Conservation (phyloP, 2,797 vertebrate genomes). For the Oryzias sinensis region DNA sequence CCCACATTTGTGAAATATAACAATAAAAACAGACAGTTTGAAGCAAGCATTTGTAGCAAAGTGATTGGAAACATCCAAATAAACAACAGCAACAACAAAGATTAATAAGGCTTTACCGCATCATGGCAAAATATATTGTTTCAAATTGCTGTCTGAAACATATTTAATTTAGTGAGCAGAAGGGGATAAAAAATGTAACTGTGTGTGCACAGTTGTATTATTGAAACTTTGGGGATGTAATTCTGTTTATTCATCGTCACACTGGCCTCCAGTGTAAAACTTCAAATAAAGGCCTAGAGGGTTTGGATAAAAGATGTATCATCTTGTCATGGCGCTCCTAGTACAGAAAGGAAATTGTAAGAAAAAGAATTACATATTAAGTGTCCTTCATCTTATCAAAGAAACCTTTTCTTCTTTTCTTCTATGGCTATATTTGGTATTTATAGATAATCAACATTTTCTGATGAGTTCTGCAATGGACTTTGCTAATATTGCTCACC, state of each 20-base stretch:
- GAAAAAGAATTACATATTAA: no score
- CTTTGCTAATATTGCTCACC: no score
- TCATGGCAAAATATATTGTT: neutral
- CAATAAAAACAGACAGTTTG: conserved; percentile 37
- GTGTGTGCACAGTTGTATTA: neutral
- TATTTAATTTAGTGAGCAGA: conserved; percentile 5
- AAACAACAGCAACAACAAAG: neutral
- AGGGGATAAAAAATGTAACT: neutral
- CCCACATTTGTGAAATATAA: conserved; percentile 33
- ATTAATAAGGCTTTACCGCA: conserved; percentile 2
- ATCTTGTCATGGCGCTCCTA: neutral
- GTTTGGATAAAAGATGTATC: neutral
- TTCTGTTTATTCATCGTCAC: neutral
- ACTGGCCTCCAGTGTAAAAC: neutral
- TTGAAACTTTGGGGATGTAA: conserved; percentile 1
- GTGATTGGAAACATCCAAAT: conserved; percentile 29
- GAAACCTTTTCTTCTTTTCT: no score
- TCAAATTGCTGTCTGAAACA: conserved; percentile 10
- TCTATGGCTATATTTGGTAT: no score
- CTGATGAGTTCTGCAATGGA: no score
- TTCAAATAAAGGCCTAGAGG: neutral
- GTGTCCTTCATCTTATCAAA: no score
- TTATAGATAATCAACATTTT: no score
- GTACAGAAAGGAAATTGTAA: no score
- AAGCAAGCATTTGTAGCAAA: conserved; percentile 21